Evolutionary conservation across 1,140 invertebrate species (phyloP).

Genomic region (Hycleus phaleratus): DNA sequence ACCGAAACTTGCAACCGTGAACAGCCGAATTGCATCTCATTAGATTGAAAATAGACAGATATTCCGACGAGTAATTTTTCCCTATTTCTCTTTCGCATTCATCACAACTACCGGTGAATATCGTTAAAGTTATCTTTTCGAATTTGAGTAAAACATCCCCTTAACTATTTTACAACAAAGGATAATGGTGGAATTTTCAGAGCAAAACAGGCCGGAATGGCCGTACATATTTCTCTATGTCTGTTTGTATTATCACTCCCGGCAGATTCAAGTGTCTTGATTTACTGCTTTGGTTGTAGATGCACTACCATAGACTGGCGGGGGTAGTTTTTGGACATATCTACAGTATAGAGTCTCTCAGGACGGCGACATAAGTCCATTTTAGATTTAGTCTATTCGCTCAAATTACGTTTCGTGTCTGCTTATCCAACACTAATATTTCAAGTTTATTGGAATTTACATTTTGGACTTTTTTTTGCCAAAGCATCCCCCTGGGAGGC

Average conservation of each 20-base stretch:
- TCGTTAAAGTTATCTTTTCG: no score
- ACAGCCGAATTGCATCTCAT: slow-evolving; percentile 13
- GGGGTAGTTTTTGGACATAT: slow-evolving; percentile 3
- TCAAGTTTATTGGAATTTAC: slow-evolving; percentile 12
- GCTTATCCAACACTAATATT: slow-evolving; percentile 16
- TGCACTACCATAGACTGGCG: slow-evolving; percentile 6
- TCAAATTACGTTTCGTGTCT: slow-evolving; percentile 11
- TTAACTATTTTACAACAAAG: slow-evolving; percentile 19
- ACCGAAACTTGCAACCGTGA: slow-evolving; percentile 1
- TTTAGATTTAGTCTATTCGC: no score
- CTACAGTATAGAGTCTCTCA: slow-evolving; percentile 1
- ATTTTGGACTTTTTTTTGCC: slow-evolving; percentile 8
- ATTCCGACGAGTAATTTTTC: no score
- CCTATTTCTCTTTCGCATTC: no score
- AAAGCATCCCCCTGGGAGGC: no score
- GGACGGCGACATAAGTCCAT: slow-evolving; percentile 3
- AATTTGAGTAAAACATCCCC: not conserved
- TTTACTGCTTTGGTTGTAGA: slow-evolving; percentile 21
- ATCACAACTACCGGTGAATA: no score
- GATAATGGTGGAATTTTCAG: slow-evolving; percentile 22
- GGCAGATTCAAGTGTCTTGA: slow-evolving; percentile 26
- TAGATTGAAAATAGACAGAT: slow-evolving; percentile 4
- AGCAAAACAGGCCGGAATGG: slow-evolving; percentile 20
- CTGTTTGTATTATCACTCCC: slow-evolving; percentile 28
- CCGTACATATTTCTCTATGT: slow-evolving; percentile 29